These are phyloP conservation scores for Trigoniulus corallinus DNA, from an alignment of 1,140 invertebrate species.

Conservation along the genomic window DNA sequence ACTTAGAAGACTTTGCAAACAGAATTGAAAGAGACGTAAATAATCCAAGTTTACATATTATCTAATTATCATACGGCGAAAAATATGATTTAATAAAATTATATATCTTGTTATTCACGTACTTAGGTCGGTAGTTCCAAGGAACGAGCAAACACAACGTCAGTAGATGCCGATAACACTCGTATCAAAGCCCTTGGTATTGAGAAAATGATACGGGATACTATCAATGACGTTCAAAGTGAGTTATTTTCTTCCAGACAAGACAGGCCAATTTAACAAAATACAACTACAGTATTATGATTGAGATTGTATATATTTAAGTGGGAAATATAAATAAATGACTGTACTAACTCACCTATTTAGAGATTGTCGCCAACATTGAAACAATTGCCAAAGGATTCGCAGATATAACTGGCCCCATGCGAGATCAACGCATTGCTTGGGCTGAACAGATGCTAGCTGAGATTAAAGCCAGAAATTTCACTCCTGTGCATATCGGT, in stretches of 20 bases:
- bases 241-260: not conserved
- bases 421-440: constrained; percentile 53
- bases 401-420: constrained; percentile 44
- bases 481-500: constrained; percentile 24
- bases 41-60: no score
- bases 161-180: constrained; percentile 15
- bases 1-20: constrained; percentile 36
- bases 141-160: constrained; percentile 19
- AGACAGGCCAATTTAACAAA: no score
- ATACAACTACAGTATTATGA: no score
- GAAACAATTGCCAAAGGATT: constrained; percentile 43
- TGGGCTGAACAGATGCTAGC: constrained; percentile 51
- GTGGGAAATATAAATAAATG: no score
- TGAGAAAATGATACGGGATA: constrained; percentile 22
- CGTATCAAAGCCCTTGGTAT: constrained; percentile 21
- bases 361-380: constrained; percentile 42
- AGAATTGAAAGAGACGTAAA: constrained; percentile 37
- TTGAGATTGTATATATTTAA: no score
- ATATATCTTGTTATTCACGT: no score
- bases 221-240: constrained; percentile 6
- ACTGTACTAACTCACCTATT: not conserved
- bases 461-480: constrained; percentile 42
- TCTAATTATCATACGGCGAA: no score
- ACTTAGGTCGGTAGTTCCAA: no score
- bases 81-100: no score